A percentile compares a stretch with the other conserved stretches of the same genome.
These are phyloP conservation scores for Pheosia tremula DNA, from an alignment of 2,888 invertebrate genomes.

Conservation along the genomic window DNA sequence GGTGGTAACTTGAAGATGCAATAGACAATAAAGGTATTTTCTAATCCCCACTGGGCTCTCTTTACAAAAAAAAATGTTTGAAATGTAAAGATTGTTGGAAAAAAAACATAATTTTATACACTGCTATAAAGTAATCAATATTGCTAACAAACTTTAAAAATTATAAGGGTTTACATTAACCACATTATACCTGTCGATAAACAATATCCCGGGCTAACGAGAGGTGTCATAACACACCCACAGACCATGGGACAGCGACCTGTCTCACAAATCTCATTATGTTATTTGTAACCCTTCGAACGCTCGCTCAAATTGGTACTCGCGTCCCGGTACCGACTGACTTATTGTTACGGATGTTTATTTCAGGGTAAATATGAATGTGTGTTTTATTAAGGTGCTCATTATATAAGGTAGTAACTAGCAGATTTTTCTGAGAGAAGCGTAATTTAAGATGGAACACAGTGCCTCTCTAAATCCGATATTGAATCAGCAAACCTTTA, in stretches of 20 bases:
- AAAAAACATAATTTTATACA: too few relatives aligned
- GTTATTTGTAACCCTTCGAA: conserved; percentile 60
- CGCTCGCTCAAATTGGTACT: conserved; percentile 14
- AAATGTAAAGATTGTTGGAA: too few relatives aligned
- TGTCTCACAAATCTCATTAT: conserved; percentile 73
- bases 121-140: too few relatives aligned
- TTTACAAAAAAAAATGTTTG: too few relatives aligned
- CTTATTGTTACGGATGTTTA: conserved; percentile 38
- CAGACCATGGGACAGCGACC: conserved; percentile 49
- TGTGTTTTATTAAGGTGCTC: conserved; percentile 2
- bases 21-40: too few relatives aligned
- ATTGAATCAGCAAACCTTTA: too few relatives aligned
- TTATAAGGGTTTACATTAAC: background rate
- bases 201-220: conserved; percentile 75
- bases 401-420: background rate
- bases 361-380: conserved; percentile 19
- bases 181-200: conserved; percentile 50
- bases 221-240: conserved; percentile 66
- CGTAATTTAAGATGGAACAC: too few relatives aligned
- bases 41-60: too few relatives aligned
- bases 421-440: too few relatives aligned
- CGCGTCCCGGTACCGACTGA: conserved; percentile 27
- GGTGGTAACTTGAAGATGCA: too few relatives aligned
- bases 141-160: background rate
- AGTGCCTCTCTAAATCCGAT: too few relatives aligned